These are phyloP conservation scores for Herminia tarsipennalis DNA, from an alignment of 2,888 invertebrate species.

Conservation along the genomic window DNA sequence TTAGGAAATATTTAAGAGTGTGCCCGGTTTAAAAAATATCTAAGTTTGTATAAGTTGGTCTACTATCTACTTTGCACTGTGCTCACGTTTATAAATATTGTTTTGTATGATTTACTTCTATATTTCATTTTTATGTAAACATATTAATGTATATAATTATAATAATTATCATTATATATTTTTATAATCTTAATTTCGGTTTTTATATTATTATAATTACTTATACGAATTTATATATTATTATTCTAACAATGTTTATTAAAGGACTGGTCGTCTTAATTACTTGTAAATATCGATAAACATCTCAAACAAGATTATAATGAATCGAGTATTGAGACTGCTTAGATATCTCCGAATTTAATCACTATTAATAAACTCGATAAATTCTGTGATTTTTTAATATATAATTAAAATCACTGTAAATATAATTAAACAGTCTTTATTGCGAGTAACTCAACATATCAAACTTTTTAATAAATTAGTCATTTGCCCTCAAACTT, in stretches of 20 bases:
- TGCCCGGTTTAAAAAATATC: background rate
- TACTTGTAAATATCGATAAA: conserved; percentile 26
- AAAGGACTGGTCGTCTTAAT: conserved; percentile 17
- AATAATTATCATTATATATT: conserved; percentile 19
- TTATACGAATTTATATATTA: conserved; percentile 24
- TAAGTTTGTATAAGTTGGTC: background rate
- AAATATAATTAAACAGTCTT: conserved; percentile 21
- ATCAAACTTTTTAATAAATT: conserved; percentile 40
- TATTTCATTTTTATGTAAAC: background rate
- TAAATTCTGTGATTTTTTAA: conserved; percentile 38
- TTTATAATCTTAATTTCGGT: conserved; percentile 20
- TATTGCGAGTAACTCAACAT: conserved; percentile 42
- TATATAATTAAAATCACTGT: conserved; percentile 34
- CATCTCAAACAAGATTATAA: conserved; percentile 29
- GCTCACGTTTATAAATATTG: background rate
- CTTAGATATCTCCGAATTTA: conserved; percentile 40
- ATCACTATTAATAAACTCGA: conserved; percentile 18
- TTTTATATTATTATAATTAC: conserved; percentile 7
- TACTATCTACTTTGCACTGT: background rate
- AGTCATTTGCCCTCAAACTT: conserved; percentile 13
- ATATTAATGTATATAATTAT: conserved; percentile 24
- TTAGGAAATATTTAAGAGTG: background rate
- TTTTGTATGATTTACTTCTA: conserved; percentile 27
- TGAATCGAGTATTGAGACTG: conserved; percentile 40
- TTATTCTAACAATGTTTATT: conserved; percentile 3